phyloP scores from a whole-genome alignment of 2,888 invertebrate genomes.

The Drosophila niveifrons region DNA sequence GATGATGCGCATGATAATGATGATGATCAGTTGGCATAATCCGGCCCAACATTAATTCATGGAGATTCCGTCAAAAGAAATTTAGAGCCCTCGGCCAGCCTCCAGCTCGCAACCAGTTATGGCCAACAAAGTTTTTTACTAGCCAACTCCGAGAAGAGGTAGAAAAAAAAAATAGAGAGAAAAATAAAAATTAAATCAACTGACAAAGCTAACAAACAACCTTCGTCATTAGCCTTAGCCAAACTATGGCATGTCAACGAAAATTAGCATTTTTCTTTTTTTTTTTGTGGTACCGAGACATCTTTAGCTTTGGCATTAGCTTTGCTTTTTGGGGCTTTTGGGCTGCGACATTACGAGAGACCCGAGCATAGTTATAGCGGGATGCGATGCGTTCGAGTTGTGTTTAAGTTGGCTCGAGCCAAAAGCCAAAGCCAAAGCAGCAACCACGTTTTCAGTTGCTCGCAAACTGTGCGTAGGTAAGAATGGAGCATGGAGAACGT shows the following conservation, averaged over 20 bases:
- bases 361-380: constrained; percentile 1
- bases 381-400: constrained; percentile 54
- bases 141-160: constrained; percentile 13
- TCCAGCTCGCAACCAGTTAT: constrained; percentile 68
- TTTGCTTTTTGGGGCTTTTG: constrained; percentile 17
- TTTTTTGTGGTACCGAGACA: constrained; percentile 28
- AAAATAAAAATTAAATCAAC: constrained; percentile 65
- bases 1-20: constrained; percentile 9
- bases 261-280: constrained; percentile 78
- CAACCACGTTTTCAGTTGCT: constrained; percentile 54
- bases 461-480: constrained; percentile 77
- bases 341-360: neutral
- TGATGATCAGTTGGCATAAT: constrained; percentile 54
- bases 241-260: constrained; percentile 81
- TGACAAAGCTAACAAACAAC: constrained; percentile 80
- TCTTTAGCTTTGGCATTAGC: constrained; percentile 35
- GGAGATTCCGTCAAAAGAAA: constrained; percentile 81
- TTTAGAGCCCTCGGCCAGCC: constrained; percentile 54
- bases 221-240: constrained; percentile 83
- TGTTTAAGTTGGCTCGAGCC: neutral
- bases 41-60: constrained; percentile 76
- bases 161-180: constrained; percentile 14
- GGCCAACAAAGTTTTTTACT: constrained; percentile 48
- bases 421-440: constrained; percentile 10
- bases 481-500: constrained; percentile 31